Conservation (phyloP, 2,888 invertebrate genomes). For the Muschampia staudingeri region DNA sequence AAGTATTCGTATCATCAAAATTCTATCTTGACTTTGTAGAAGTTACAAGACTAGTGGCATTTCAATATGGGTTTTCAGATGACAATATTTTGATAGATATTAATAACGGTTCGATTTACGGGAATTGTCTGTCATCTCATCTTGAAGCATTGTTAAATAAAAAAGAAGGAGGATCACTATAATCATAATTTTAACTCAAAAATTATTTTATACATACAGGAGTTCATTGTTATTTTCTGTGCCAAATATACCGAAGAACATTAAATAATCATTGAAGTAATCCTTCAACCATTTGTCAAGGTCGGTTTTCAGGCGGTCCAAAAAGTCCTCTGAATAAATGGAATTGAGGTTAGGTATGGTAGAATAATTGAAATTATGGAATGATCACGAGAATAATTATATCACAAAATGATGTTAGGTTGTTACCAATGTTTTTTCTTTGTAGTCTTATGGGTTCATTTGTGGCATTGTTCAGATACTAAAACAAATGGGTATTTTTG, state of each 20-base stretch:
- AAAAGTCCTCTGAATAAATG: constrained; percentile 73
- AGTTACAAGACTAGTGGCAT: no score
- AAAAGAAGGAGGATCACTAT: no score
- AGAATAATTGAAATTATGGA: neutral
- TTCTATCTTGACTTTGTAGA: no score
- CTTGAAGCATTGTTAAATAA: no score
- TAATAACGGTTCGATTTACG: no score
- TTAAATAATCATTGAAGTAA: constrained; percentile 83
- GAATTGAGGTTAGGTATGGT: neutral
- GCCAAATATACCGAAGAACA: constrained; percentile 70
- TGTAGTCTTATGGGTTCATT: constrained; percentile 61
- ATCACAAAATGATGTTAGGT: constrained; percentile 2
- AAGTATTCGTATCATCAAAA: no score
- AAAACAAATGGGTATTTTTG: constrained; percentile 59
- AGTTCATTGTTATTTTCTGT: constrained; percentile 64
- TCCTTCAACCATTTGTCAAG: constrained; percentile 83
- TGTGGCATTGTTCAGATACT: constrained; percentile 71
- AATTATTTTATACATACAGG: constrained; percentile 66
- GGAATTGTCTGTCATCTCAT: no score
- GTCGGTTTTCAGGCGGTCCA: constrained; percentile 77
- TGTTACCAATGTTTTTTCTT: constrained; percentile 72
- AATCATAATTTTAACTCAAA: no score
- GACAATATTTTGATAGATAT: no score
- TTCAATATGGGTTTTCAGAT: no score
- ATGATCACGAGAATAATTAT: neutral